phyloP scores from a whole-genome alignment of 2,797 vertebrate genomes.

The Sebastes matsubarae region DNA sequence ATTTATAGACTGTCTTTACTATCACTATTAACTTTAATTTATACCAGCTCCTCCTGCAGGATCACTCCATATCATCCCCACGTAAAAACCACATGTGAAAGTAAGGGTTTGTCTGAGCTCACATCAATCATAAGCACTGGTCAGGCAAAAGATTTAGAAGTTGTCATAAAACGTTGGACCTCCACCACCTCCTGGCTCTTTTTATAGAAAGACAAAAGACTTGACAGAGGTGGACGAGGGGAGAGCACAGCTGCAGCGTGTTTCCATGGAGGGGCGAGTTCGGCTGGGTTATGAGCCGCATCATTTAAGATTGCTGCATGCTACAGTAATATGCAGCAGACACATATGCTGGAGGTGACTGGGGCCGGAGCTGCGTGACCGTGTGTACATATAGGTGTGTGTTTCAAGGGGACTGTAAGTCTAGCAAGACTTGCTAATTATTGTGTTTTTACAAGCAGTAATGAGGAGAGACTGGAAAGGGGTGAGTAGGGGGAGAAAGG shows the following conservation, averaged over 20 bases:
- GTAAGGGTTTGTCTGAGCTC: background rate
- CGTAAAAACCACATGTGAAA: slow-evolving; percentile 64
- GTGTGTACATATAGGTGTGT: slow-evolving; percentile 14
- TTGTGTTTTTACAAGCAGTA: slow-evolving; percentile 66
- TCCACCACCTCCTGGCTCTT: slow-evolving; percentile 30
- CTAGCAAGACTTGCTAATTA: slow-evolving; percentile 50
- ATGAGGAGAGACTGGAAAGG: slow-evolving; percentile 48
- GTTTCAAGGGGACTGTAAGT: slow-evolving; percentile 36
- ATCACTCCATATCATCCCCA: slow-evolving; percentile 30
- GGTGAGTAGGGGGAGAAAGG: slow-evolving; percentile 23
- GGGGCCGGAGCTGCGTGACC: background rate
- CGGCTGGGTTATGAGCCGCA: slow-evolving; percentile 42
- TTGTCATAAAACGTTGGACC: slow-evolving; percentile 31
- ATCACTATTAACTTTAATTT: slow-evolving; percentile 60
- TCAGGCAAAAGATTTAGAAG: slow-evolving; percentile 37
- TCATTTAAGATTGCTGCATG: slow-evolving; percentile 55
- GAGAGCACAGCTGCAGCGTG: slow-evolving; percentile 53
- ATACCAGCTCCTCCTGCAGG: slow-evolving; percentile 38
- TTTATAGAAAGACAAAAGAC: slow-evolving; percentile 27
- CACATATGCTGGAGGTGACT: slow-evolving; percentile 26
- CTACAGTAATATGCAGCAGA: slow-evolving; percentile 51
- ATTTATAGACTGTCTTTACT: slow-evolving; percentile 59
- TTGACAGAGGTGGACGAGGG: slow-evolving; percentile 13
- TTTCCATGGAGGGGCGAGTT: slow-evolving; percentile 40
- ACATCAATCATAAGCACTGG: slow-evolving; percentile 43